Percentiles rank a stretch among this genome's conserved stretches.
Conservation (phyloP, 2,888 invertebrate species). For the Euplagia quadripunctaria region DNA sequence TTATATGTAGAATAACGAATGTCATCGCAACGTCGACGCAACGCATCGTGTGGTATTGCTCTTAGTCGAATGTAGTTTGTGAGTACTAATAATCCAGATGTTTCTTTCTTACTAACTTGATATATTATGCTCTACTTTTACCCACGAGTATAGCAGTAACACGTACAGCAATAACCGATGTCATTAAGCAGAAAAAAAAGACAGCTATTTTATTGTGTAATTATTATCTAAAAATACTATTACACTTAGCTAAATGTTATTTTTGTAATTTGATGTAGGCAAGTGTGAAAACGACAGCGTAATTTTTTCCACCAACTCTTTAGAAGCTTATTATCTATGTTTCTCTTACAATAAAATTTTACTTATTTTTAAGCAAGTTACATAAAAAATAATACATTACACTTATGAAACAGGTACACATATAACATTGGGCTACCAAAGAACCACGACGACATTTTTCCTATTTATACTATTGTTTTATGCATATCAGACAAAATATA, state of each 20-base stretch:
- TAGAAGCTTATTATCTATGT: background rate
- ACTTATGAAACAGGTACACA: background rate
- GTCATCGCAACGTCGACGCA: too few relatives aligned
- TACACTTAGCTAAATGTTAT: conserved; percentile 1
- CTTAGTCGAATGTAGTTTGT: too few relatives aligned
- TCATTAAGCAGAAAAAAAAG: background rate
- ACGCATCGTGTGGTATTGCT: too few relatives aligned
- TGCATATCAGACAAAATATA: too few relatives aligned
- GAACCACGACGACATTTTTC: background rate
- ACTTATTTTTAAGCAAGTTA: background rate
- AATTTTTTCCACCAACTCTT: background rate
- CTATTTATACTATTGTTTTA: background rate
- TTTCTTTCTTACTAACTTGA: background rate
- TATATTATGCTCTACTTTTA: background rate
- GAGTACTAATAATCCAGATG: background rate
- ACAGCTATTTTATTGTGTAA: background rate
- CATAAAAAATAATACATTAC: conserved; percentile 5
- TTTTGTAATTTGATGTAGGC: background rate
- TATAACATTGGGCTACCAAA: background rate
- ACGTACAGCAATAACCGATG: background rate
- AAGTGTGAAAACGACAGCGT: background rate
- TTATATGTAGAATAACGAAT: too few relatives aligned
- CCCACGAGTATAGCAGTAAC: background rate
- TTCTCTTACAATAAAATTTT: background rate
- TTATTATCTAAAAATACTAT: conserved; percentile 2